phyloP scores from a whole-genome alignment of 2,113 vertebrate genomes.

The Calypte anna region DNA sequence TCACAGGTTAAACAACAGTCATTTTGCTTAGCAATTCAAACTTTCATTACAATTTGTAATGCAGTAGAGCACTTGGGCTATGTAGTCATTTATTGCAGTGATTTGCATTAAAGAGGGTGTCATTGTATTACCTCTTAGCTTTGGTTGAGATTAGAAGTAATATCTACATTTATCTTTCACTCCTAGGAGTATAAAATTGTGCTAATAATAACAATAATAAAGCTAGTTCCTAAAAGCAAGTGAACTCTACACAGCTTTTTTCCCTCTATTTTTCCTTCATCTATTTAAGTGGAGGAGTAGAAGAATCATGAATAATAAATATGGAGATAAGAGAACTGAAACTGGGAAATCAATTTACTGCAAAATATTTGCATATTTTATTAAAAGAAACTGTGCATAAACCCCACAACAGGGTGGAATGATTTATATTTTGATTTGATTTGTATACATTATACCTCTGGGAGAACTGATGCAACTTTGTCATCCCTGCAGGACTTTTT shows the following conservation, averaged over 20 bases:
- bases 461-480: slow-evolving; percentile 68
- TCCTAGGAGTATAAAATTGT: slow-evolving; percentile 61
- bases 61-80: slow-evolving; percentile 55
- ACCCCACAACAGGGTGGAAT: slow-evolving; percentile 74
- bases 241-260: slow-evolving; percentile 43
- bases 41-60: slow-evolving; percentile 60
- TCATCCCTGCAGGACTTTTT: slow-evolving; percentile 52
- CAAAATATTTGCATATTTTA: slow-evolving; percentile 89
- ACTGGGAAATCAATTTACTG: slow-evolving; percentile 86
- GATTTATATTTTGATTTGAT: slow-evolving; percentile 83
- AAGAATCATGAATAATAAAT: slow-evolving; percentile 85
- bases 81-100: slow-evolving; percentile 72
- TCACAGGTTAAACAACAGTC: slow-evolving; percentile 48
- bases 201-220: slow-evolving; percentile 72
- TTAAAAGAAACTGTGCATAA: slow-evolving; percentile 84
- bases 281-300: slow-evolving; percentile 65
- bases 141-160: slow-evolving; percentile 65
- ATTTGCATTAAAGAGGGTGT: slow-evolving; percentile 61
- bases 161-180: slow-evolving; percentile 67
- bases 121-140: slow-evolving; percentile 69
- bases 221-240: slow-evolving; percentile 70
- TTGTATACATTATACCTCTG: slow-evolving; percentile 74
- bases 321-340: slow-evolving; percentile 84
- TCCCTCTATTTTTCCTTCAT: background rate
- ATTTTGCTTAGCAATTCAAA: slow-evolving; percentile 60